A percentile compares a stretch with the other conserved stretches of the same genome.
Conservation (phyloP, 2,888 invertebrate genomes). For the Drosophila mayaguana region DNA sequence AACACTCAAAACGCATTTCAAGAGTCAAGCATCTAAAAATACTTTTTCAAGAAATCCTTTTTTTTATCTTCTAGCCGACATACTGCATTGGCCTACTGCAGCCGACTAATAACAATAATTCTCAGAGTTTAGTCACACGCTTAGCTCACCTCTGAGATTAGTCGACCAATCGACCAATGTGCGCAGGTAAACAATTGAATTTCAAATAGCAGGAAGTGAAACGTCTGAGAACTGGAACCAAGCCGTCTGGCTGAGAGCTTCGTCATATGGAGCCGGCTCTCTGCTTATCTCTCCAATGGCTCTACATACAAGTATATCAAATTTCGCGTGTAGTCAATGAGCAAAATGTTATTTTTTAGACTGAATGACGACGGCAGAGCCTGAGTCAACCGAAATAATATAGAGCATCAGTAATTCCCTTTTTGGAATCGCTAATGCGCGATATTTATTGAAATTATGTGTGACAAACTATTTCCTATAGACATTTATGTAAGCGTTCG, state of each 20-base stretch:
- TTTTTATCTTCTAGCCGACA: neutral
- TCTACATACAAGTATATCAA: neutral
- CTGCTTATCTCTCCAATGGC: slow-evolving; percentile 47
- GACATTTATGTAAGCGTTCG: slow-evolving; percentile 53
- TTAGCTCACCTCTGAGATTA: neutral
- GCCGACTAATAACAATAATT: slow-evolving; percentile 8
- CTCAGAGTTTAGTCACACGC: slow-evolving; percentile 27
- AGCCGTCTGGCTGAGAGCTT: slow-evolving; percentile 45
- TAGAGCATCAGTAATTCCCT: neutral
- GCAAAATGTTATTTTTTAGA: slow-evolving; percentile 20
- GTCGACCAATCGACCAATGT: neutral
- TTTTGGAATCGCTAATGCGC: slow-evolving; percentile 3
- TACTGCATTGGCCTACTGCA: neutral
- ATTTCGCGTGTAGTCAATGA: slow-evolving; percentile 1
- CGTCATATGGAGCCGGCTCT: neutral
- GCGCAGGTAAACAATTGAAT: slow-evolving; percentile 1
- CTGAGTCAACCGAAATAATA: neutral
- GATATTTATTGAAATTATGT: slow-evolving; percentile 43
- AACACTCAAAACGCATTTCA: neutral
- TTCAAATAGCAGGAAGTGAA: neutral
- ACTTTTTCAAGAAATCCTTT: neutral
- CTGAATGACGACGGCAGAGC: slow-evolving; percentile 12
- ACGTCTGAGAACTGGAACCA: slow-evolving; percentile 30
- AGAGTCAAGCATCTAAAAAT: neutral
- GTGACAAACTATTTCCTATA: slow-evolving; percentile 35